These are phyloP conservation scores for Lytechinus pictus DNA, from an alignment of 35 echinoderm and acorn worm genomes.

Conservation along the genomic window DNA sequence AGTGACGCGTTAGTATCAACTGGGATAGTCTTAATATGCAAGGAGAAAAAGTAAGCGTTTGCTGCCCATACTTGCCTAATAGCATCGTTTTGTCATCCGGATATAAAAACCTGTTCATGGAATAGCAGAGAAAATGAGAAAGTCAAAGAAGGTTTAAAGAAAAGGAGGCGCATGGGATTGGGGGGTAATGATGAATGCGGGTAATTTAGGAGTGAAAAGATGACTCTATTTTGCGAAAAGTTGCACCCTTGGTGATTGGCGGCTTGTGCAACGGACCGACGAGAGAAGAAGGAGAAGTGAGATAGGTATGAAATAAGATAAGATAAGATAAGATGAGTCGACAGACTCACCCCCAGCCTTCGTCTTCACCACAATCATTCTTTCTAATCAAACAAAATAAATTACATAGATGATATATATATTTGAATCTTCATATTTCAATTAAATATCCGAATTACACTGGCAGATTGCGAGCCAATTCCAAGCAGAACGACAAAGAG, in stretches of 20 bases:
- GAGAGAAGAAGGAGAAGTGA: background rate
- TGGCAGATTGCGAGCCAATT: background rate
- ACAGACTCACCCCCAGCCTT: background rate
- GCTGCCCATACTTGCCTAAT: background rate
- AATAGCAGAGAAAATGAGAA: background rate
- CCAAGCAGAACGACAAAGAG: background rate
- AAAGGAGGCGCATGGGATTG: background rate
- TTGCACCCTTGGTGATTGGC: background rate
- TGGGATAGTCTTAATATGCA: background rate
- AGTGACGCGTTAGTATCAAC: background rate
- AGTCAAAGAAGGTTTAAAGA: background rate
- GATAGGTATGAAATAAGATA: background rate
- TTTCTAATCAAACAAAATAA: background rate
- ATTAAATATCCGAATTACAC: background rate
- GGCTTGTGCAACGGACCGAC: background rate
- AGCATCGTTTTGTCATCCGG: background rate
- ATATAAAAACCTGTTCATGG: background rate
- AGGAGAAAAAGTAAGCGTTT: background rate
- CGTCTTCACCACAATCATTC: background rate
- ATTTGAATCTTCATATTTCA: background rate
- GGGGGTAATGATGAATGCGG: background rate
- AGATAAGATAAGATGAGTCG: background rate
- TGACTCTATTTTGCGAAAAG: background rate
- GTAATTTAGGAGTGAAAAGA: background rate
- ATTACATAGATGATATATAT: background rate